Conservation (phyloP, 2,113 vertebrate genomes). For the Alethe diademata region DNA sequence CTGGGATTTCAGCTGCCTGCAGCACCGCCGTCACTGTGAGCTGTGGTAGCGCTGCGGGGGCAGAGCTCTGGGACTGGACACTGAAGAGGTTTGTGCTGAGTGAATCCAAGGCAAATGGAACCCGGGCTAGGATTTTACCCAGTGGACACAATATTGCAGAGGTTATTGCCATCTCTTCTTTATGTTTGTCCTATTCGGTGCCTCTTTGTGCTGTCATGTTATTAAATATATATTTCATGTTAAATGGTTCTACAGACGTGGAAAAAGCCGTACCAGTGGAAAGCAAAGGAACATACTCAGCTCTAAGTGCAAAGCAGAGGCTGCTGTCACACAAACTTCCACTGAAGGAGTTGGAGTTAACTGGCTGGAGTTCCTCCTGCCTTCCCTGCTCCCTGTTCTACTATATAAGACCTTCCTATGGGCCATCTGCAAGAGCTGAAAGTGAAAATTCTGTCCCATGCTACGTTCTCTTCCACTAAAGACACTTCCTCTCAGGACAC, state of each 20-base stretch:
- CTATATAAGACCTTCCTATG: fast-evolving
- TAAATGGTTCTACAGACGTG: not conserved
- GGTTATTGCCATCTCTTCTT: not conserved
- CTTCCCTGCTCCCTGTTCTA: not conserved
- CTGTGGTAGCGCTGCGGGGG: fast-evolving
- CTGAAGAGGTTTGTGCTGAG: not conserved
- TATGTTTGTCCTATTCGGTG: not conserved
- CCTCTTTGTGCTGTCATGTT: not conserved
- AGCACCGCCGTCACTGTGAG: not conserved
- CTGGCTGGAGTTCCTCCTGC: not conserved
- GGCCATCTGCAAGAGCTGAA: not conserved
- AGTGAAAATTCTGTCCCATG: not conserved
- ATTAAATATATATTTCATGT: conserved; percentile 20
- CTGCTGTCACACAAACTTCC: not conserved
- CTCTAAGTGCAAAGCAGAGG: not conserved
- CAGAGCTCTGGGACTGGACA: fast-evolving
- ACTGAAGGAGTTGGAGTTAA: not conserved
- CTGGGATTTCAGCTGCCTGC: not conserved
- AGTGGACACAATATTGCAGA: not conserved
- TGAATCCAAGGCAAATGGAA: not conserved
- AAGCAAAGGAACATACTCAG: not conserved
- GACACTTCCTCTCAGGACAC: not conserved
- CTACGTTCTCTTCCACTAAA: not conserved
- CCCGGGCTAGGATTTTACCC: not conserved
- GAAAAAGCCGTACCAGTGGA: not conserved